Base-by-base conservation (phyloP, 2,797 vertebrate species). In the Halcyon smyrnensis region DNA sequence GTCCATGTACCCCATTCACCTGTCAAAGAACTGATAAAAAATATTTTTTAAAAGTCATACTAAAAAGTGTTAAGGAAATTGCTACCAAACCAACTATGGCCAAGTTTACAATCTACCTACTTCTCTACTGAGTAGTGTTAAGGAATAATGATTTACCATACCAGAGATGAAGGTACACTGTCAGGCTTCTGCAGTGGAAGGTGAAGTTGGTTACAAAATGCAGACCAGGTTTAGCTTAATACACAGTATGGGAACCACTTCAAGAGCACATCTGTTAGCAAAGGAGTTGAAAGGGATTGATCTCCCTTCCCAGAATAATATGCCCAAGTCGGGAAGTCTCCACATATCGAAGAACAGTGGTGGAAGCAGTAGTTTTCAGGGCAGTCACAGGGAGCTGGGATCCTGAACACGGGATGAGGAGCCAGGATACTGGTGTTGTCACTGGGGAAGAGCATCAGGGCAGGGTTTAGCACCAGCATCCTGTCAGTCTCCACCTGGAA, bases 401-500 rank as follows among this genome's bases (percentile, higher is more conserved):
- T 64, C 67, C 67, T 57, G 34, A 91, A n/a, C 32, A 36, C 0
- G 0, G 80, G 28, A 76, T 0, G 4, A 50, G 28, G 70, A 85
- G 54, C 71, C 63, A 60, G 71, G 39, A 39, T 53, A 20, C 23
- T 63, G 77, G 78, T 90, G 71, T 8, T 79, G 81, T 81, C 78
- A 65, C 62, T 8, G 41, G 53, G 37, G 74, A 91, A 69, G 7
- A 1, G 79, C 37, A 67, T 41, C 1, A 87, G 85, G 77, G 88
- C 77, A 89, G 88, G 75, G 79, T 69, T 94, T 59, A 94, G 86
- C 68, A 41, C 12, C 15, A 95, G 71, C 57, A 78, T 67, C 60
- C 65, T 95, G 75, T 86, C 92, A 93, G 86, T 53, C 82, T 96
- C 71, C 81, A 94, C 90, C 90, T 94, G 88, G 91, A 95, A 97